Percentiles rank a stretch among this genome's conserved stretches.
Conservation (phyloP, 2,797 vertebrate species). For the Cyclopterus lumpus region DNA sequence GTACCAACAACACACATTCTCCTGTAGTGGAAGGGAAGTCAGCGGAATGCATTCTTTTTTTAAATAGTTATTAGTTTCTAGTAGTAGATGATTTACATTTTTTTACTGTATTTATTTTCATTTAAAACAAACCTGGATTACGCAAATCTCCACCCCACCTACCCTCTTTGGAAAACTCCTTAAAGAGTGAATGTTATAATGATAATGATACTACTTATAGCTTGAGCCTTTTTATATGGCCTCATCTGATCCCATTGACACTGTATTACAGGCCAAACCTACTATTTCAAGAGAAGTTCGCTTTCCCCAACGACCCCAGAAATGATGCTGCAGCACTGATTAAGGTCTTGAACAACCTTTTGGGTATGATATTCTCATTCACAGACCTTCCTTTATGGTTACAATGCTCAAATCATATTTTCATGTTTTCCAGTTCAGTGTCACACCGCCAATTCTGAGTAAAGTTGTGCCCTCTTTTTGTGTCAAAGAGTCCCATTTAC, state of each 20-base stretch:
- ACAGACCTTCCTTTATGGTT: background rate
- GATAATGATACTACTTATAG: background rate
- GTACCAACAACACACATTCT: background rate
- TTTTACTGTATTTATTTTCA: background rate
- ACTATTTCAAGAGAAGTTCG: constrained; percentile 2
- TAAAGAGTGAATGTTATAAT: background rate
- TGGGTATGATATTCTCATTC: constrained; percentile 67
- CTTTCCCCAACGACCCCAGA: constrained; percentile 27
- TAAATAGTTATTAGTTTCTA: background rate
- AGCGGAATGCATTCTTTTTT: background rate
- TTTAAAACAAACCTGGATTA: background rate
- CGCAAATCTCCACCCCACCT: background rate
- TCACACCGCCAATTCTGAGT: background rate
- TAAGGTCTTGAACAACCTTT: constrained; percentile 52
- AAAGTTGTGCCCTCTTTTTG: background rate
- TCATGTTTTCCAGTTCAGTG: background rate
- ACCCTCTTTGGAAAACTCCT: background rate
- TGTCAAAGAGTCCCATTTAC: background rate
- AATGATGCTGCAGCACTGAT: constrained; percentile 47
- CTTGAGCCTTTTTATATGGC: background rate
- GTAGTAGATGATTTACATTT: background rate
- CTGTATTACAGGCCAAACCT: constrained; percentile 54
- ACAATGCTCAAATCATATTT: background rate
- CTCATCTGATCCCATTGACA: constrained; percentile 21
- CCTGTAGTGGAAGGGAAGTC: background rate